These are phyloP conservation scores for Epistrophe eligans DNA, from an alignment of 2,888 invertebrate species.

Conservation along the genomic window DNA sequence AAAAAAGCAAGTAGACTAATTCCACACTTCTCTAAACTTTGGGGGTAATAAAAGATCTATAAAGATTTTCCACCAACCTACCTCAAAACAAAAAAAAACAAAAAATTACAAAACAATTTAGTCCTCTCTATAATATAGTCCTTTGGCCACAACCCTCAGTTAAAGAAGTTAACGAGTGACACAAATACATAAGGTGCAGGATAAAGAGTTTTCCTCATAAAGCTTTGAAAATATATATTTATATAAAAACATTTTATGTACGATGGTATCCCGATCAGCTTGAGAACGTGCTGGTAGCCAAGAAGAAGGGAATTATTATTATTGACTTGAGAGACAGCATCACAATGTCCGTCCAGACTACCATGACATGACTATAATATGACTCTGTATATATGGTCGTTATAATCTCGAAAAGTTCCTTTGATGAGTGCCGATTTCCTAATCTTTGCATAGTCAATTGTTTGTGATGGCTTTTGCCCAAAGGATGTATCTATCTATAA, in stretches of 20 bases:
- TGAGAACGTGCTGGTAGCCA: background rate
- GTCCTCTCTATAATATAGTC: background rate
- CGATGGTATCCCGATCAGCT: background rate
- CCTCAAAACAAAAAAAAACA: too few species aligned
- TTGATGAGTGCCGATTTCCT: constrained; percentile 5
- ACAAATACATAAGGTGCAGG: background rate
- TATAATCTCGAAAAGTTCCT: background rate
- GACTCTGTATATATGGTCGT: background rate
- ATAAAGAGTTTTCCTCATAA: background rate
- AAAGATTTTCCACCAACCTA: too few species aligned
- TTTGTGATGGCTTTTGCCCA: background rate
- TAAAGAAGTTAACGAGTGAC: background rate
- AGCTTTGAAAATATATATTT: background rate
- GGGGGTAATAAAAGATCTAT: too few species aligned
- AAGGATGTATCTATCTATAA: background rate
- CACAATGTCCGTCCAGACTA: constrained; percentile 1
- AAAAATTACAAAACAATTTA: too few species aligned
- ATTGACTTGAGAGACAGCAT: background rate
- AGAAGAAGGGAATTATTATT: background rate
- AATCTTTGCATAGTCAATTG: constrained; percentile 5
- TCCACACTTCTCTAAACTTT: too few species aligned
- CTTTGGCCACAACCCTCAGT: background rate
- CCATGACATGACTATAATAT: background rate
- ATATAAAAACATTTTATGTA: background rate
- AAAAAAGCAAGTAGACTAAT: too few species aligned